Conservation (phyloP, 2,888 invertebrate species). For the Caenorhabditis uteleia region DNA sequence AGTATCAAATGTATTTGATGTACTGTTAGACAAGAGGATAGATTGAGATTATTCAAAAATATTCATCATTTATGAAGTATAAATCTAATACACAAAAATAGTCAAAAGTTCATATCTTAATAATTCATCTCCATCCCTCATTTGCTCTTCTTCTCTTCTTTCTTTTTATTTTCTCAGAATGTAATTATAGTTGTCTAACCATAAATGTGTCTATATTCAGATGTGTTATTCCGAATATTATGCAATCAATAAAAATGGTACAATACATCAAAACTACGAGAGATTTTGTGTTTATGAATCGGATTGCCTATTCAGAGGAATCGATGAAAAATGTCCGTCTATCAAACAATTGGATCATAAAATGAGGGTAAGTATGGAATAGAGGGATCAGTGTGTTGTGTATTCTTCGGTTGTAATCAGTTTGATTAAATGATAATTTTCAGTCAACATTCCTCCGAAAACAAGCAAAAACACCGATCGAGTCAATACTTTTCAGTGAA, state of each 20-base stretch:
- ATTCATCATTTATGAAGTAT: too few relatives aligned
- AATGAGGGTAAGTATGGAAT: slow-evolving; percentile 46
- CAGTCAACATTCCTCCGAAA: slow-evolving; percentile 40
- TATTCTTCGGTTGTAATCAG: too few relatives aligned
- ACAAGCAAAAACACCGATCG: slow-evolving; percentile 30
- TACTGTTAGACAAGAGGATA: too few relatives aligned
- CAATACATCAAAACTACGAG: slow-evolving; percentile 47
- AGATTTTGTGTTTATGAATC: slow-evolving; percentile 55
- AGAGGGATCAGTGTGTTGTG: too few relatives aligned
- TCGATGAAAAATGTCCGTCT: slow-evolving; percentile 43
- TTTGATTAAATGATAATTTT: too few relatives aligned
- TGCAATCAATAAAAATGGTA: slow-evolving; percentile 46
- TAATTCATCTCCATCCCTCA: too few relatives aligned
- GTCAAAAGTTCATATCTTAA: too few relatives aligned
- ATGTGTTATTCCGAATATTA: slow-evolving; percentile 57
- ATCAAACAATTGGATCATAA: slow-evolving; percentile 44
- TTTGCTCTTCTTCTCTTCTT: too few relatives aligned
- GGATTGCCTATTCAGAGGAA: slow-evolving; percentile 50
- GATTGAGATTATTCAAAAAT: too few relatives aligned
- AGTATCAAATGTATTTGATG: too few relatives aligned
- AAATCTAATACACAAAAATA: too few relatives aligned
- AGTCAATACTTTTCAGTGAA: slow-evolving; percentile 32
- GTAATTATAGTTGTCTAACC: not conserved
- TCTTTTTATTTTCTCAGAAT: too few relatives aligned
- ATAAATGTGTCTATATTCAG: slow-evolving; percentile 28